phyloP scores from a whole-genome alignment of 2,888 invertebrate species.

The Drosophila pseudotalamancana region DNA sequence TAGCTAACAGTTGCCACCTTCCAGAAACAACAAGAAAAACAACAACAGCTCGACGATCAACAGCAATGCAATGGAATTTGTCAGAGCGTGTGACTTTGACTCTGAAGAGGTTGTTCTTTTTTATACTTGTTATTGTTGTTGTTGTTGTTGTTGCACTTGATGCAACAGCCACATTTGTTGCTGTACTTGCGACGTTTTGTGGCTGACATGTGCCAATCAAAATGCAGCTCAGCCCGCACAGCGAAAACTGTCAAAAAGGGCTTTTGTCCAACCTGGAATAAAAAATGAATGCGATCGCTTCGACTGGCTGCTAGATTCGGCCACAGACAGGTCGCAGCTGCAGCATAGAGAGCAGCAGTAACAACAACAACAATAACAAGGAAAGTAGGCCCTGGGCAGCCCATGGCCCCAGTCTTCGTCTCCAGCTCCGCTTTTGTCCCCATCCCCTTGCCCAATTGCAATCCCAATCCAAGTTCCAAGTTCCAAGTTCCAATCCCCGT shows the following conservation, averaged over 20 bases:
- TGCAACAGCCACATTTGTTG: not conserved
- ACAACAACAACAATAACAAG: constrained; percentile 5
- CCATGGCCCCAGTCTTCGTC: constrained; percentile 9
- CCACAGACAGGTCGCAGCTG: constrained; percentile 13
- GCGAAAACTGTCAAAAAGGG: constrained; percentile 22
- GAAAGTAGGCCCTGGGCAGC: constrained; percentile 26
- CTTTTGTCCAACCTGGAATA: constrained; percentile 25
- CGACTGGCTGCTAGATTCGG: constrained; percentile 2
- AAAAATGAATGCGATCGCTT: constrained; percentile 32
- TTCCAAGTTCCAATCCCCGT: not conserved
- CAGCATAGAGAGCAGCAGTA: constrained; percentile 11
- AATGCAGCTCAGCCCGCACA: constrained; percentile 1
- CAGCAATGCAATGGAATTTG: constrained; percentile 47
- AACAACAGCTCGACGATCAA: constrained; percentile 25
- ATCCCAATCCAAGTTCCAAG: no score
- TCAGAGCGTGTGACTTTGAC: constrained; percentile 57
- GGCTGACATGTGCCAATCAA: constrained; percentile 54
- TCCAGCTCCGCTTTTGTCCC: not conserved
- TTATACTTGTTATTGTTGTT: constrained; percentile 8
- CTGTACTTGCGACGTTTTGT: constrained; percentile 8
- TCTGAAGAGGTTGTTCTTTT: constrained; percentile 5
- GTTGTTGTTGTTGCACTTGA: constrained; percentile 17
- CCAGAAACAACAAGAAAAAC: constrained; percentile 12
- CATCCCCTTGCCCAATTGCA: not conserved
- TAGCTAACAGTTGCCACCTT: constrained; percentile 56